These are phyloP conservation scores for Mycalesis mineus DNA, from an alignment of 2,888 invertebrate species.

Conservation along the genomic window DNA sequence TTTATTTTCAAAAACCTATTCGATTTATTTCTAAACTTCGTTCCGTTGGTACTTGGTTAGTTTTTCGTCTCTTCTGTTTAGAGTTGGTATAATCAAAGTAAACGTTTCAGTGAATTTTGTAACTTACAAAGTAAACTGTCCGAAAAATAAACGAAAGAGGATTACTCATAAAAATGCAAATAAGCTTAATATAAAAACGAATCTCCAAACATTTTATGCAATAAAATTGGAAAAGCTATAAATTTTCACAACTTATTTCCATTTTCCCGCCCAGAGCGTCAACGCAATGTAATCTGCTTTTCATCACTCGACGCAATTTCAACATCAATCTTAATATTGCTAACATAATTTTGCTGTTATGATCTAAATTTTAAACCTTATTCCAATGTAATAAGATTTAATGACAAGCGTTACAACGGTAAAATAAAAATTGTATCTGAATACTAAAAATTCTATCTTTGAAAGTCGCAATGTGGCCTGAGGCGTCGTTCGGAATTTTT, in stretches of 20 bases:
- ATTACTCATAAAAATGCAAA: not conserved
- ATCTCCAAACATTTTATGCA: constrained; percentile 3
- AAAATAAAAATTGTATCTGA: constrained; percentile 23
- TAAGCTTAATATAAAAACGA: not conserved
- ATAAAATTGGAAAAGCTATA: constrained; percentile 26
- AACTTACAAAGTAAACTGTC: too few species aligned
- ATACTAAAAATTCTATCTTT: constrained; percentile 57
- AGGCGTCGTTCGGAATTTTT: constrained; percentile 53
- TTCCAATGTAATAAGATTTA: not conserved
- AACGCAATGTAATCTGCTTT: constrained; percentile 58
- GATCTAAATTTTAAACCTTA: constrained; percentile 35
- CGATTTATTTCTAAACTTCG: too few species aligned
- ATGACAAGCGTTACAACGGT: not conserved
- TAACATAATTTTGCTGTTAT: constrained; percentile 26
- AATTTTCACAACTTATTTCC: constrained; percentile 41
- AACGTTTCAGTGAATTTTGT: too few species aligned
- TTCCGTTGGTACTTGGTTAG: too few species aligned
- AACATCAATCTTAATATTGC: constrained; percentile 54
- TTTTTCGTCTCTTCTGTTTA: too few species aligned
- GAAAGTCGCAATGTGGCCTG: constrained; percentile 54
- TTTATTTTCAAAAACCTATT: too few species aligned
- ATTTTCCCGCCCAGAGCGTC: constrained; percentile 63
- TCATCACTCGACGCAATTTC: constrained; percentile 57
- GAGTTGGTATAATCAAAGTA: too few species aligned
- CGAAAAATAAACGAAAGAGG: too few species aligned